Conservation (phyloP, 1,140 invertebrate species). For the Camponotus vicinus region DNA sequence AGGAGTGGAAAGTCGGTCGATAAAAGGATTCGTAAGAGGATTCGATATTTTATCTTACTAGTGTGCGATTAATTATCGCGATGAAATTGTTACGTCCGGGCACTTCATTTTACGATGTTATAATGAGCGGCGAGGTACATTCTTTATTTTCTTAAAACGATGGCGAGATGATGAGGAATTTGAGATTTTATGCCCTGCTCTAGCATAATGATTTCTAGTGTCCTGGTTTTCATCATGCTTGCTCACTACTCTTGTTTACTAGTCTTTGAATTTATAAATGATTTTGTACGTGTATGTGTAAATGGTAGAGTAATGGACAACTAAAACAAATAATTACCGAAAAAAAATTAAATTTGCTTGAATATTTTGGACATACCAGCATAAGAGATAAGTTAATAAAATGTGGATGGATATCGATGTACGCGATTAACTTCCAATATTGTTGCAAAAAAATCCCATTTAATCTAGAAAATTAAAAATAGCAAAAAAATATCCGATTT, state of each 20-base stretch:
- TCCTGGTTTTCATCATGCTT: background rate
- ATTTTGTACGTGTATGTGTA: background rate
- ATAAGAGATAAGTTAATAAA: background rate
- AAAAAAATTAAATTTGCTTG: background rate
- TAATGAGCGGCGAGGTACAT: constrained; percentile 54
- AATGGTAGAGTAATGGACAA: background rate
- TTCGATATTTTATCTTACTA: constrained; percentile 59
- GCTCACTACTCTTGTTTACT: background rate
- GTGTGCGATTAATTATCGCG: constrained; percentile 62
- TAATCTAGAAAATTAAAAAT: background rate
- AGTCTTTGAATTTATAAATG: background rate
- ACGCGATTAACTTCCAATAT: background rate
- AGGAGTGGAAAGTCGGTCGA: constrained; percentile 12
- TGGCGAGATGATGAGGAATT: constrained; percentile 1
- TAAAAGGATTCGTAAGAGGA: constrained; percentile 35
- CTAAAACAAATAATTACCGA: background rate
- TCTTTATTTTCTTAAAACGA: constrained; percentile 21
- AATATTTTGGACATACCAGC: background rate
- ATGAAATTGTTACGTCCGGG: constrained; percentile 68
- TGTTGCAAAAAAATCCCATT: constrained; percentile 1
- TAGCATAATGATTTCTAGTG: constrained; percentile 46
- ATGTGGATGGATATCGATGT: background rate
- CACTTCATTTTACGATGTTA: constrained; percentile 51
- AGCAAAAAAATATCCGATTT: background rate
- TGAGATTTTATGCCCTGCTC: constrained; percentile 27